Evolutionary conservation across 2,888 invertebrate species (phyloP).

Genomic region (Athalia circularis): DNA sequence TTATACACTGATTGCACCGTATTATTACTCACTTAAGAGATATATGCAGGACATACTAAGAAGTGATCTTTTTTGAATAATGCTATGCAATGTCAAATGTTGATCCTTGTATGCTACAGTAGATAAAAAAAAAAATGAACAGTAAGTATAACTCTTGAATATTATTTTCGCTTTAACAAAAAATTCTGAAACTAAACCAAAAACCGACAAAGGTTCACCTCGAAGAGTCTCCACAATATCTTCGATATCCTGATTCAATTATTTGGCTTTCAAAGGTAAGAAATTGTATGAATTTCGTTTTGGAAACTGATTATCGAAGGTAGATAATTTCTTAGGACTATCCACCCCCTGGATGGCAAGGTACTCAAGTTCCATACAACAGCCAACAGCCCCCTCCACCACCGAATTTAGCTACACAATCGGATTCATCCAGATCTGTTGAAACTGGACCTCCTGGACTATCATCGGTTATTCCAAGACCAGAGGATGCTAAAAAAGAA

Average conservation of each 20-base stretch:
- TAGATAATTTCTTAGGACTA: conserved; percentile 67
- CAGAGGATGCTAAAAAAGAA: conserved; percentile 73
- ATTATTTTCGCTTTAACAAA: conserved; percentile 60
- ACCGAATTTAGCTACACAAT: conserved; percentile 61
- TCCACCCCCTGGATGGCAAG: conserved; percentile 70
- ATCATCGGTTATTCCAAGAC: conserved; percentile 61
- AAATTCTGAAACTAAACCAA: conserved; percentile 58
- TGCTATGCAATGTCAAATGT: conserved; percentile 15
- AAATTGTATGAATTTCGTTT: conserved; percentile 54
- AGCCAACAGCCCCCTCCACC: conserved; percentile 68
- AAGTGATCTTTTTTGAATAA: conserved; percentile 8
- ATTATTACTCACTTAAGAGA: not conserved
- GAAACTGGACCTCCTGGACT: conserved; percentile 59
- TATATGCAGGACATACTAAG: not conserved
- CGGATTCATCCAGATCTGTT: conserved; percentile 62
- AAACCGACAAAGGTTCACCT: conserved; percentile 58
- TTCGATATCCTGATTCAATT: conserved; percentile 62
- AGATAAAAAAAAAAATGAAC: conserved; percentile 21
- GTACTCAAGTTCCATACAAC: conserved; percentile 68
- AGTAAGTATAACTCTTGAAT: conserved; percentile 62
- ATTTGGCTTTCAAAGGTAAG: conserved; percentile 65
- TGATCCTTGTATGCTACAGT: conserved; percentile 10
- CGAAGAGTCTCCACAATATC: conserved; percentile 62
- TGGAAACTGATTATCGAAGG: conserved; percentile 52
- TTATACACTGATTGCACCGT: conserved; percentile 34